Base-by-base conservation (phyloP, 1,140 invertebrate species). In the Vanessa atalanta region DNA sequence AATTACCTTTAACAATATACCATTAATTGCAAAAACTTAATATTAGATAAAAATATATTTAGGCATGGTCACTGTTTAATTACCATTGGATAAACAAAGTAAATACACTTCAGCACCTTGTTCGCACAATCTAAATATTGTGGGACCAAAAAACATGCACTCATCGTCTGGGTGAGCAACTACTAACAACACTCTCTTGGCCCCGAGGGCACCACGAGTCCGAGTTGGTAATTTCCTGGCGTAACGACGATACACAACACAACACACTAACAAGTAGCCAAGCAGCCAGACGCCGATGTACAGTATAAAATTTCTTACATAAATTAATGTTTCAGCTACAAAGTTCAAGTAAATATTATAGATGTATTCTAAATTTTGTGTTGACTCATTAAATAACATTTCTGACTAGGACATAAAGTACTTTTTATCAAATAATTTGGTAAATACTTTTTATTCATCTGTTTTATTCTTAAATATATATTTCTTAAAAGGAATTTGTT, bases 71-170 rank as follows among this genome's bases (percentile, higher is more conserved):
- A 37, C 5, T 6, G 48, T 51, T 50, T 60, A 78, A 79, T 86
- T 93, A 97, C 98, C 98, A 88, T 95, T 95, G 11, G 97, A 97
- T 70, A 99, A 93, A 92, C 98, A 99, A 20, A 99, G 93, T 26
- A 99, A 79, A 88, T 97, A 96, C 57, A 99, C 94, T 79, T 94
- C 93, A 80, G 93, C 95, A 79, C 92, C 94, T 77, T 93, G 94
- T 47, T 95, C 93, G 81, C 94, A 95, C 50, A 95, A 94, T 87
- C 94, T 95, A 74, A 97, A 94, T 73, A 99, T 95, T 23, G 97
- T 95, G 9, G 98, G 99, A 0, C 97, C 97, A 90, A 99, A 99
- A 90, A 99, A 99, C 98, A 99, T 99, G 77, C 97, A 98, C 89
- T 99, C 98, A 87, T 98, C 98, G 92, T 99, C 98, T 11, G 99